A percentile compares a stretch with the other conserved stretches of the same genome.
Conservation (phyloP, 2,113 vertebrate genomes). For the Noturus placidus region DNA sequence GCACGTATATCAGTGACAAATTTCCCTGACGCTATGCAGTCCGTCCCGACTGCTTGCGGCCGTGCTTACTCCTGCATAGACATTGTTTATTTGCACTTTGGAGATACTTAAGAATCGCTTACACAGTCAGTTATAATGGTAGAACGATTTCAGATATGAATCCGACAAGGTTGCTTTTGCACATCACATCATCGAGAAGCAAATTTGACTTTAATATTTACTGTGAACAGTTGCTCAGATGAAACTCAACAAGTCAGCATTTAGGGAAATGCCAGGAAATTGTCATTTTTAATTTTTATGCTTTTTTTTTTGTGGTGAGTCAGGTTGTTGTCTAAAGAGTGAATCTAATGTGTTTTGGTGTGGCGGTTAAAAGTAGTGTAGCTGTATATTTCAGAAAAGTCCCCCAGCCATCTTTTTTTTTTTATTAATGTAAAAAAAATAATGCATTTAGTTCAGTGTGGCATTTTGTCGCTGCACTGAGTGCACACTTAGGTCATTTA, state of each 20-base stretch:
- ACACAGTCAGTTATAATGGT: conserved; percentile 38
- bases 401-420: neutral
- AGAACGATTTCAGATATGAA: conserved; percentile 31
- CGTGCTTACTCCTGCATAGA: conserved; percentile 76
- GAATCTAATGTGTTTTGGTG: neutral
- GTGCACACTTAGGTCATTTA: neutral
- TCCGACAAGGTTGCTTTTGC: conserved; percentile 31
- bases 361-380: neutral
- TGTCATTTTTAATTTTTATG: conserved; percentile 21
- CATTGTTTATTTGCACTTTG: conserved; percentile 83
- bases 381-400: neutral
- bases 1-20: conserved; percentile 91
- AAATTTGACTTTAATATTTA: conserved; percentile 34
- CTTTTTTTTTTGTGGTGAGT: neutral
- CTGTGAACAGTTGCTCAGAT: neutral
- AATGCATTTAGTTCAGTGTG: conserved; percentile 35
- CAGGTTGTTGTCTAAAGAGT: neutral
- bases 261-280: conserved; percentile 27
- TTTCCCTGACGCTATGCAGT: conserved; percentile 80
- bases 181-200: conserved; percentile 11
- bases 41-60: conserved; percentile 77
- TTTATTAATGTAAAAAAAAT: conserved; percentile 50
- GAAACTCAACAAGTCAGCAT: conserved; percentile 34
- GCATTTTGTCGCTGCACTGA: conserved; percentile 12
- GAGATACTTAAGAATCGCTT: conserved; percentile 51